Evolutionary conservation across 2,888 invertebrate species (phyloP).

Genomic region (Oeneis ivallda): DNA sequence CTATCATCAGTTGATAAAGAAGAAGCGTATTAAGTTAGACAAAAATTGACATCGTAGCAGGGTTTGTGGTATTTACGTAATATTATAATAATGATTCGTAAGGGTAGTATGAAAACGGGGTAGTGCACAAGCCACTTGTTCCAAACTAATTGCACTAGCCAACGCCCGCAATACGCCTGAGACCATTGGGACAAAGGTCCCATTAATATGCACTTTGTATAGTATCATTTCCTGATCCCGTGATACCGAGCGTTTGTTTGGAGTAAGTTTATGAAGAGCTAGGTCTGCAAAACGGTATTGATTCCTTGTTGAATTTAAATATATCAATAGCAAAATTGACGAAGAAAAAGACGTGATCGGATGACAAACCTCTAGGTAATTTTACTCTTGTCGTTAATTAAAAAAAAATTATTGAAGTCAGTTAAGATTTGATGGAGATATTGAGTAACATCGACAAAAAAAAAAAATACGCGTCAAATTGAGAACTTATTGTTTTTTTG

Average conservation of each 20-base stretch:
- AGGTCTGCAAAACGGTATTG: not conserved
- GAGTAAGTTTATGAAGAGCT: not conserved
- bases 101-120: not conserved
- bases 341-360: not conserved
- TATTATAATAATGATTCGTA: not conserved
- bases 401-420: too few relatives aligned
- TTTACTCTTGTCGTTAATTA: not conserved
- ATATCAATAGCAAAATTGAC: not conserved
- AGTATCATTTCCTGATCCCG: constrained; percentile 10
- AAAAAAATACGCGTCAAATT: too few relatives aligned
- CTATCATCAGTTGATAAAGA: too few relatives aligned
- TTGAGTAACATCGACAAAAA: too few relatives aligned
- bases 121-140: not conserved
- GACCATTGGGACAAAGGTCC: constrained; percentile 9
- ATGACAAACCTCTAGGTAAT: not conserved
- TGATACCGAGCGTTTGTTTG: not conserved
- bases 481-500: too few relatives aligned
- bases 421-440: too few relatives aligned
- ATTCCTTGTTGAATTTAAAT: not conserved
- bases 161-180: constrained; percentile 7
- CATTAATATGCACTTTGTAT: constrained; percentile 16
- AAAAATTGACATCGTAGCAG: too few relatives aligned
- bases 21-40: too few relatives aligned
- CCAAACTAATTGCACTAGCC: not conserved
- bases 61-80: not conserved